These are phyloP conservation scores for Anas platyrhynchos DNA, from an alignment of 2,113 vertebrate genomes.

Conservation along the genomic window DNA sequence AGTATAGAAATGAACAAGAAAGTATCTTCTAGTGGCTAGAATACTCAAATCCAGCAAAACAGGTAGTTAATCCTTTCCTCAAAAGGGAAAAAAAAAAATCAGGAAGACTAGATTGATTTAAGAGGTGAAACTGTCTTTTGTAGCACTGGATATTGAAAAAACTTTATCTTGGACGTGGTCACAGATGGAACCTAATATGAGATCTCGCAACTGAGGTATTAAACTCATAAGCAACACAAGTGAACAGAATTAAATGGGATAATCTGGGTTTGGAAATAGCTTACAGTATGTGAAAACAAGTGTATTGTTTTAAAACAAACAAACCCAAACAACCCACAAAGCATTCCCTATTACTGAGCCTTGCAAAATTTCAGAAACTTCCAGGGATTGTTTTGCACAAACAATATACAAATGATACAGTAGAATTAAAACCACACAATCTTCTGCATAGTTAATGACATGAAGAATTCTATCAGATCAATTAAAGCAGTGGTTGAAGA, in stretches of 20 bases:
- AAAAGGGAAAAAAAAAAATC: not conserved
- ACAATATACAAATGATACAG: fast-evolving
- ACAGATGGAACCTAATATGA: constrained; percentile 25
- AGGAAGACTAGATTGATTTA: not conserved
- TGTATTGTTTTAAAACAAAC: not conserved
- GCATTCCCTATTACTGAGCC: not conserved
- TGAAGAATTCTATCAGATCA: not conserved
- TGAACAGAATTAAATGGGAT: not conserved
- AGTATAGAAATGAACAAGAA: not conserved
- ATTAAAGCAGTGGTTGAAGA: not conserved
- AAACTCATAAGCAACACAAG: not conserved
- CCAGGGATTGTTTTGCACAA: not conserved
- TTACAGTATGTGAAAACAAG: not conserved
- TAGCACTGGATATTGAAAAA: constrained; percentile 22
- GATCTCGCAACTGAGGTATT: not conserved
- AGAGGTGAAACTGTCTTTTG: not conserved
- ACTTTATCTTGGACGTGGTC: not conserved
- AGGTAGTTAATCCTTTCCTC: not conserved
- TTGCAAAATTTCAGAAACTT: not conserved
- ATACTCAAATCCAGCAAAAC: not conserved
- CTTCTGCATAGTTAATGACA: not conserved
- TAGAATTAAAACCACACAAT: not conserved
- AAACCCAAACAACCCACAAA: not conserved
- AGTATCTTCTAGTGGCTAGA: not conserved
- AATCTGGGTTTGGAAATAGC: not conserved